Conservation (phyloP, 2,888 invertebrate genomes). For the Chouioia cunea region DNA sequence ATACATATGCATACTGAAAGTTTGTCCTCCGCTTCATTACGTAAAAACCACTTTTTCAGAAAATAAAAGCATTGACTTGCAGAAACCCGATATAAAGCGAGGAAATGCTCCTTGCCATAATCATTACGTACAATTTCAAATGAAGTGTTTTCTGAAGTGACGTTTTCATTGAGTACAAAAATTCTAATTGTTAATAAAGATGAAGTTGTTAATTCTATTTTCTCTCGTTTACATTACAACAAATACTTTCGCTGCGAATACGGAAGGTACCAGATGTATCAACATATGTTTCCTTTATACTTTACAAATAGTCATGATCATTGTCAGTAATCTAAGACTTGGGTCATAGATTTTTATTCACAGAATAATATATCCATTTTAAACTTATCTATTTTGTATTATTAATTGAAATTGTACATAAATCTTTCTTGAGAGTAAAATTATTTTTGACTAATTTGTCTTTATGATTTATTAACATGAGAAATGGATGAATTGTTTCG, state of each 20-base stretch:
- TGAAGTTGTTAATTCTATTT: constrained; percentile 12
- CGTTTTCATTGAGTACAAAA: neutral
- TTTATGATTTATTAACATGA: neutral
- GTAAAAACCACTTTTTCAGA: constrained; percentile 27
- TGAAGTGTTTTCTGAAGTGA: neutral
- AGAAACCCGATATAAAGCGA: constrained; percentile 26
- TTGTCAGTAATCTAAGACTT: neutral
- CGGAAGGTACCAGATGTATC: constrained; percentile 11
- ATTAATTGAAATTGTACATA: neutral
- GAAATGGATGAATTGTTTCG: constrained; percentile 21
- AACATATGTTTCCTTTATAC: constrained; percentile 1
- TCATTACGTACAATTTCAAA: neutral
- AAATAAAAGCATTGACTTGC: constrained; percentile 8
- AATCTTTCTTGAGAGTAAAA: no score
- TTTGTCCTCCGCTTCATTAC: constrained; percentile 22
- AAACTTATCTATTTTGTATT: neutral
- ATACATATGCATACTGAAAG: neutral
- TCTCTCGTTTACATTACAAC: neutral
- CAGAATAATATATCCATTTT: no score
- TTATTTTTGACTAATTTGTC: neutral
- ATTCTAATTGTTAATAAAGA: neutral
- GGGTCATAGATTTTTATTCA: no score
- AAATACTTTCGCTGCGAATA: neutral
- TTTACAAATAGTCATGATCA: neutral
- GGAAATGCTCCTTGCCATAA: constrained; percentile 14